Evolutionary conservation across 2,113 vertebrate species (phyloP).

Genomic region (Myotis lucifugus): DNA sequence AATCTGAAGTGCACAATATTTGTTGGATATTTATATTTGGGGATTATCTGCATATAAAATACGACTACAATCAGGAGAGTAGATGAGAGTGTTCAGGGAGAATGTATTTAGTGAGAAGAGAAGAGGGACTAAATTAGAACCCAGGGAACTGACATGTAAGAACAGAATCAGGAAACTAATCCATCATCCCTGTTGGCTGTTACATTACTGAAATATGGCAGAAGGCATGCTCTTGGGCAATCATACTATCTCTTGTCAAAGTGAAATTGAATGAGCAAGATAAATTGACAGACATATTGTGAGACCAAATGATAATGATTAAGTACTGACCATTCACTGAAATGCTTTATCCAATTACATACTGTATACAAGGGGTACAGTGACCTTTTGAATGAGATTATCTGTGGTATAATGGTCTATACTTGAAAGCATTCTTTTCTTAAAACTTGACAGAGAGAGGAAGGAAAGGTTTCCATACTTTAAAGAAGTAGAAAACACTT

Average conservation of each 20-base stretch:
- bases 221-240: constrained; percentile 63
- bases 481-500: background rate
- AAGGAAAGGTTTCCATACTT: constrained; percentile 22
- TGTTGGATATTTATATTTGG: background rate
- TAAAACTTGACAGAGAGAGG: constrained; percentile 45
- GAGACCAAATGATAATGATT: constrained; percentile 72
- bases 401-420: background rate
- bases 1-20: background rate
- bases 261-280: constrained; percentile 71
- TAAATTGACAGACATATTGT: constrained; percentile 73
- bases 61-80: background rate
- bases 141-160: background rate
- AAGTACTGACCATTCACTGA: constrained; percentile 61
- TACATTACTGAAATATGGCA: constrained; percentile 53
- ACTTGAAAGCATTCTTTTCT: constrained; percentile 46
- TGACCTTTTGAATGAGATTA: constrained; percentile 53
- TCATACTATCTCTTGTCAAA: constrained; percentile 63
- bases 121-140: background rate
- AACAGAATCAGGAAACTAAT: constrained; percentile 4
- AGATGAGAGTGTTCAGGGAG: background rate
- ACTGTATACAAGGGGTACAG: background rate
- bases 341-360: constrained; percentile 66
- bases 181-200: constrained; percentile 14
- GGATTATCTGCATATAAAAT: background rate
- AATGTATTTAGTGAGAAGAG: background rate